Conservation (phyloP, 2,888 invertebrate genomes). For the Drosophila atroscutellata region DNA sequence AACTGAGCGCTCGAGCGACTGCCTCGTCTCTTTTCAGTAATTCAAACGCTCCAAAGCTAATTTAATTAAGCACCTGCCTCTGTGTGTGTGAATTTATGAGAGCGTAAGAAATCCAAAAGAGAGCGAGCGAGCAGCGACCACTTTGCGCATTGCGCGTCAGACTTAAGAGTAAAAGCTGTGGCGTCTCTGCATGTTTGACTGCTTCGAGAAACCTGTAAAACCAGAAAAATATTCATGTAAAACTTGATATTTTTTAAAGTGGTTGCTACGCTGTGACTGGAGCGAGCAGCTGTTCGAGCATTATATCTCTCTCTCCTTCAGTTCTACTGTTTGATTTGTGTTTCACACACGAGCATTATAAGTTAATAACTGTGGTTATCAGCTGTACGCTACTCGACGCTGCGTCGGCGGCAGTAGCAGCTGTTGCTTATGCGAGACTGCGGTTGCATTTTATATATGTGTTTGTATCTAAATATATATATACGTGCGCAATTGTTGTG, state of each 20-base stretch:
- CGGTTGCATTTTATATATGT: constrained; percentile 22
- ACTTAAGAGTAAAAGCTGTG: constrained; percentile 65
- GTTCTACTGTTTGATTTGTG: constrained; percentile 7
- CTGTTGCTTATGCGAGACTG: constrained; percentile 47
- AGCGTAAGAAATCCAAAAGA: not conserved
- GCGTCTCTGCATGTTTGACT: constrained; percentile 17
- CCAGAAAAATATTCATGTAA: constrained; percentile 67
- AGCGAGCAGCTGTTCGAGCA: constrained; percentile 52
- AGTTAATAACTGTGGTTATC: constrained; percentile 68
- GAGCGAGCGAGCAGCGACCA: constrained; percentile 13
- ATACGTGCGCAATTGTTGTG: constrained; percentile 20
- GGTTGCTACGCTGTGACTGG: constrained; percentile 38
- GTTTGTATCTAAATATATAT: not conserved
- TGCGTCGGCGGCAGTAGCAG: constrained; percentile 43
- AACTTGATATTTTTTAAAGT: constrained; percentile 38
- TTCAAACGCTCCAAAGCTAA: constrained; percentile 69
- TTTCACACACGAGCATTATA: constrained; percentile 16
- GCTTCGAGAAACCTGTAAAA: constrained; percentile 65
- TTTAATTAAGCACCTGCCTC: constrained; percentile 70
- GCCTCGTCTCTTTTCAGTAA: constrained; percentile 61
- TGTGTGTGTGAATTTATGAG: constrained; percentile 27
- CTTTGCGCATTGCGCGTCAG: constrained; percentile 36
- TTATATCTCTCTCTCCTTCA: constrained; percentile 3
- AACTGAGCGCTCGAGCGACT: constrained; percentile 72
- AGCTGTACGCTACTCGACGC: constrained; percentile 57